These are phyloP conservation scores for Drosophila santomea DNA, from an alignment of 1,140 invertebrate genomes.

Conservation along the genomic window DNA sequence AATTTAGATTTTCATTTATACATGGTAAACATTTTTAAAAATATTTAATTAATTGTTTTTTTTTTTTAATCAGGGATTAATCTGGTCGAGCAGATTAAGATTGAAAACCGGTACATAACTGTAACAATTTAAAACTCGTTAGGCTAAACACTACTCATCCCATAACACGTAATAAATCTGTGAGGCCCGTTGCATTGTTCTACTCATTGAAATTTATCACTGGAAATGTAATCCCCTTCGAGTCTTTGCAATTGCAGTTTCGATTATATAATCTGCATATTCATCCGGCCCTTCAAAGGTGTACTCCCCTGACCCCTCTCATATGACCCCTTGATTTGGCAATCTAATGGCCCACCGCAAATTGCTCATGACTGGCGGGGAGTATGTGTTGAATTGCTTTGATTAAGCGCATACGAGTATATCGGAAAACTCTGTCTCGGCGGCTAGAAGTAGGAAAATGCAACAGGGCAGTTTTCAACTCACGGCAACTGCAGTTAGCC, in stretches of 20 bases:
- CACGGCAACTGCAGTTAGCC: conserved; percentile 18
- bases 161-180: conserved; percentile 9
- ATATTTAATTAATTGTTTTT: background rate
- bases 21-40: background rate
- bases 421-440: conserved; percentile 25
- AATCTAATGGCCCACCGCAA: conserved; percentile 40
- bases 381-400: conserved; percentile 18
- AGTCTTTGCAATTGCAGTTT: background rate
- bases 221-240: background rate
- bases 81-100: background rate
- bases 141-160: conserved; percentile 6
- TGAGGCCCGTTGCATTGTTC: conserved; percentile 7
- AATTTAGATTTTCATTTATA: no score
- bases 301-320: background rate
- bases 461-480: conserved; percentile 33
- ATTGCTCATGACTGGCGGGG: conserved; percentile 34
- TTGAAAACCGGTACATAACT: conserved; percentile 2
- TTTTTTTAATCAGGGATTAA: conserved; percentile 5
- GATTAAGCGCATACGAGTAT: conserved; percentile 2
- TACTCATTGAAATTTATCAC: conserved; percentile 3
- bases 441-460: conserved; percentile 17
- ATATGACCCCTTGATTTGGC: conserved; percentile 16
- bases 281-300: background rate
- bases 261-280: conserved; percentile 26
- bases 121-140: background rate